A percentile compares a stretch with the other conserved stretches of the same genome.
phyloP scores from a whole-genome alignment of 92 coral and sea anemone species.

The Phenganax marumi region DNA sequence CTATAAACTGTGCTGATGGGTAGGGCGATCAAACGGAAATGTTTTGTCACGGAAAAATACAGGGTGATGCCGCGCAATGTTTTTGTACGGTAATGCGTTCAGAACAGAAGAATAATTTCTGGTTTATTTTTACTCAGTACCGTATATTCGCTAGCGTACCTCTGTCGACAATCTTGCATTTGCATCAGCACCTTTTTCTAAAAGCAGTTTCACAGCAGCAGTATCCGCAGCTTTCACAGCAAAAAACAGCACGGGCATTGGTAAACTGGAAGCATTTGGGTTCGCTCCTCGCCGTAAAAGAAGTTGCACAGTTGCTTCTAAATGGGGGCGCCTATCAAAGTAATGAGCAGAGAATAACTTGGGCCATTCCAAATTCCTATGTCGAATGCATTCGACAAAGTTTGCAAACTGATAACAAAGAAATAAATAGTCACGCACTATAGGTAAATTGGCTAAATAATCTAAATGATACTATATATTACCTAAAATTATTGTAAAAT shows the following conservation, averaged over 20 bases:
- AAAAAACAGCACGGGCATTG: slow-evolving; percentile 99
- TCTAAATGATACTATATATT: too few species aligned
- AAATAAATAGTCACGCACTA: too few species aligned
- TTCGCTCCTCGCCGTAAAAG: slow-evolving; percentile 90
- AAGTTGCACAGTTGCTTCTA: slow-evolving; percentile 93
- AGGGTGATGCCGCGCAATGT: too few species aligned
- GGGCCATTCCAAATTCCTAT: background rate
- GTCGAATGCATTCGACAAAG: background rate
- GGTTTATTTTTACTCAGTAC: too few species aligned
- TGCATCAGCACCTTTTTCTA: slow-evolving; percentile 89
- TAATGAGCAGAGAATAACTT: background rate
- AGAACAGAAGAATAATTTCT: too few species aligned
- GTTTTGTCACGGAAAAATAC: too few species aligned
- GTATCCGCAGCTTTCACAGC: slow-evolving; percentile 97
- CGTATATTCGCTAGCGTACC: slow-evolving; percentile 12
- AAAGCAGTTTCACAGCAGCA: slow-evolving; percentile 89
- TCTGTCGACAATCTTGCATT: slow-evolving; percentile 82
- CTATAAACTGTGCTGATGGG: too few species aligned
- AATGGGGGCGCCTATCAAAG: slow-evolving; percentile 79
- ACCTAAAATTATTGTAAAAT: too few species aligned
- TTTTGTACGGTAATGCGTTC: background rate
- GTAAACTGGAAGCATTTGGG: slow-evolving; percentile 93
- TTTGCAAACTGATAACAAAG: too few species aligned
- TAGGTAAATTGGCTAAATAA: too few species aligned
- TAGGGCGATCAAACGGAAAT: too few species aligned